Evolutionary conservation across 2,113 vertebrate genomes (phyloP), one percentile per base, ranked within the genome.

Genomic region (Sterrhoptilus dennistouni): DNA sequence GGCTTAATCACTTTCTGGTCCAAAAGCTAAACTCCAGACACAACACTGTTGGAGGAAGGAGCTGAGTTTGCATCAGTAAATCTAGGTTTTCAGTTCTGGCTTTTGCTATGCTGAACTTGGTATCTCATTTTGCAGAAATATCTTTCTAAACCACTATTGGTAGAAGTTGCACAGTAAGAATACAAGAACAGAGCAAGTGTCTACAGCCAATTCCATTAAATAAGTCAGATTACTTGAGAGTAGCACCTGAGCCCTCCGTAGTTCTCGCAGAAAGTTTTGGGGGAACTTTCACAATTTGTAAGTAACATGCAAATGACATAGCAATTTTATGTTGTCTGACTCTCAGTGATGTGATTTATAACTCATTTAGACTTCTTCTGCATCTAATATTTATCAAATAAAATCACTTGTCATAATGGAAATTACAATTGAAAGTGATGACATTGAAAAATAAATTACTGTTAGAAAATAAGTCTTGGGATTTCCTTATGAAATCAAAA

Each of bases 391-490:
- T 89, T 87, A 91, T 86, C 52, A 59, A 95, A 89, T 96, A 92
- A 96, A 97, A 95, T 96, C 79, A 84, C 72, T 94, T 96, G 31
- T 94, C 77, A 52, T 89, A 93, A 83, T 72, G 87, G 68, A 95
- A 96, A 91, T 93, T 92, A 94, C 86, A 96, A 78, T 16, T 87
- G 85, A 89, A 97, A 89, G 75, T 69, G 47, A 95, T 97, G 89
- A 84, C 79, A 97, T 25, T 89, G 66, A 81, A 87, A 95, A 89
- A 83, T 87, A 94, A 78, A 70, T 71, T 83, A 87, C 29, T 36
- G 36, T 94, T 94, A 95, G 87, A 97, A 97, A 97, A 95, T 91
- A 92, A 65, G 74, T 90, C 80, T 56, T 0, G 71, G 89, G 84
- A 80, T 83, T 83, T 95, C 50, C 74, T 72, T 81, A 44, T 78